A percentile compares a stretch with the other conserved stretches of the same genome.
Conservation (phyloP, 2,797 vertebrate species). For the Sebastes itinus region DNA sequence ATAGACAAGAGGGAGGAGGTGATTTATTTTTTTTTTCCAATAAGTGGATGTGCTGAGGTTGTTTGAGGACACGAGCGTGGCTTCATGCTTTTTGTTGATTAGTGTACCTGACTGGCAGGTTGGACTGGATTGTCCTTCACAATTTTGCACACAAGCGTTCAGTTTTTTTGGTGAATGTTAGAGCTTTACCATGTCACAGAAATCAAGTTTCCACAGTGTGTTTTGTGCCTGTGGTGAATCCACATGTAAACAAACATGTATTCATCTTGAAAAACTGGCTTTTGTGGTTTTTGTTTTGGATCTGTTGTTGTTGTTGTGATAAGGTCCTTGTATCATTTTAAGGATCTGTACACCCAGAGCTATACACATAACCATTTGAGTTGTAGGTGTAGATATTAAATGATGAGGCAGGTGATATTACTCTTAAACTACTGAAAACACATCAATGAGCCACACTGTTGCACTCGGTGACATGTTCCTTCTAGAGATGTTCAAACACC, state of each 20-base stretch:
- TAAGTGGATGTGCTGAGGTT: background rate
- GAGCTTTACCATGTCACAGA: no score
- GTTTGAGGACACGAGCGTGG: conserved; percentile 5
- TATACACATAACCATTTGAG: background rate
- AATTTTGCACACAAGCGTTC: background rate
- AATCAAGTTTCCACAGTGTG: background rate
- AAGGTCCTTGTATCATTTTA: background rate
- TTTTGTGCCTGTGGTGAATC: background rate
- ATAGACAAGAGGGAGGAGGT: background rate
- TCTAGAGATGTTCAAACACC: background rate
- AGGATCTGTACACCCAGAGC: background rate
- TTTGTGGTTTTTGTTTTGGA: background rate
- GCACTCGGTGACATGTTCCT: background rate
- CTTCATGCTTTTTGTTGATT: conserved; percentile 22
- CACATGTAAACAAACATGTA: background rate
- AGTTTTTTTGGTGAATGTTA: background rate
- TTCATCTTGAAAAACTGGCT: background rate
- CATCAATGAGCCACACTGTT: background rate
- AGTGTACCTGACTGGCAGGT: background rate
- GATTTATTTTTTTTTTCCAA: background rate
- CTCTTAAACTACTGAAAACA: background rate
- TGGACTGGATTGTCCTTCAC: background rate
- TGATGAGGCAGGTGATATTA: background rate
- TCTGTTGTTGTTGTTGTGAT: background rate
- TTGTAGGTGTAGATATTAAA: background rate